These are phyloP conservation scores for Listrodromus nycthemerus DNA, from an alignment of 2,888 invertebrate genomes.

Conservation along the genomic window DNA sequence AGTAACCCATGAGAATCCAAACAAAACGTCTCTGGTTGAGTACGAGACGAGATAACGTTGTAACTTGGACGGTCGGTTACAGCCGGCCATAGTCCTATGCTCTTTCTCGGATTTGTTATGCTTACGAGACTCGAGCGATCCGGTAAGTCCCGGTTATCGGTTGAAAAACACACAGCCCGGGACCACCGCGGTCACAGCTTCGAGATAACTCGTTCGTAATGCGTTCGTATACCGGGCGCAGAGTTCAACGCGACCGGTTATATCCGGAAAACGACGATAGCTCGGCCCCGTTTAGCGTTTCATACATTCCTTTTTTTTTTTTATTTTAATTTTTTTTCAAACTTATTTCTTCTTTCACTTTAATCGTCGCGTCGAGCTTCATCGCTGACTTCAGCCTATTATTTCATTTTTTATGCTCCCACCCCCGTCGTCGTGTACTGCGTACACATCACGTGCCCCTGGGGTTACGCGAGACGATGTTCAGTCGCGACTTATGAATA, in stretches of 20 bases:
- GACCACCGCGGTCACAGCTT: slow-evolving; percentile 76
- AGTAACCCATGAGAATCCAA: slow-evolving; percentile 59
- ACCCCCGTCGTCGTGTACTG: slow-evolving; percentile 2
- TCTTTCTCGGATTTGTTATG: slow-evolving; percentile 47
- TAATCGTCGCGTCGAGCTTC: slow-evolving; percentile 26
- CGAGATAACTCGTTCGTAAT: slow-evolving; percentile 76
- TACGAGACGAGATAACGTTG: slow-evolving; percentile 61
- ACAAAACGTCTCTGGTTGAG: slow-evolving; percentile 53
- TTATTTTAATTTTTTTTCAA: slow-evolving; percentile 41
- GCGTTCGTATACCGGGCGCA: slow-evolving; percentile 72
- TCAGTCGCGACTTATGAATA: slow-evolving; percentile 23
- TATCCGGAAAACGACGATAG: slow-evolving; percentile 77
- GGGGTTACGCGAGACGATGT: slow-evolving; percentile 19
- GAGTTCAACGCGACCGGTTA: slow-evolving; percentile 76
- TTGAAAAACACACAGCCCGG: slow-evolving; percentile 74
- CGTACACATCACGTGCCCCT: slow-evolving; percentile 19
- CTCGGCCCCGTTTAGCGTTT: slow-evolving; percentile 77
- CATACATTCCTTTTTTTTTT: slow-evolving; percentile 22
- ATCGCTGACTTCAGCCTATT: slow-evolving; percentile 26
- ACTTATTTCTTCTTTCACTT: slow-evolving; percentile 28
- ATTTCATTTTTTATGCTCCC: slow-evolving; percentile 32
- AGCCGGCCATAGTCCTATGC: slow-evolving; percentile 15
- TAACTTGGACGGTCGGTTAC: background rate
- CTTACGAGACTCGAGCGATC: slow-evolving; percentile 70
- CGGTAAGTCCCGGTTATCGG: slow-evolving; percentile 80